A percentile compares a stretch with the other conserved stretches of the same genome.
Evolutionary conservation across 2,888 invertebrate genomes (phyloP).

Genomic region (Aleiodes alternator): DNA sequence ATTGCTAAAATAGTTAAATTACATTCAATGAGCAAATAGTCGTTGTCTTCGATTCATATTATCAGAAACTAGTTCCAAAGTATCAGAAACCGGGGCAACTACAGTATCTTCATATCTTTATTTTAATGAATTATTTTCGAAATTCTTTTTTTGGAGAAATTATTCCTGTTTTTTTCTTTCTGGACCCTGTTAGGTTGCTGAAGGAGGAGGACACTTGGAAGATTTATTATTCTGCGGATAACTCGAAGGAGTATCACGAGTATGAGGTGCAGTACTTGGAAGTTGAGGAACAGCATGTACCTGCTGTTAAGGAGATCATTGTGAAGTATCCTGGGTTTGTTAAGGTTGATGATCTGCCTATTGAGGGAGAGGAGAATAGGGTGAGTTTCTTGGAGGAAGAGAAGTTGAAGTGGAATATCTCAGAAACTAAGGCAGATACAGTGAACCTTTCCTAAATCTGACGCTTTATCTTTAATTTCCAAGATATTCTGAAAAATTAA

Average conservation of each 20-base stretch:
- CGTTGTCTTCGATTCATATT: too few relatives aligned
- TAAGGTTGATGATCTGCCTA: conserved; percentile 83
- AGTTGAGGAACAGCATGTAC: conserved; percentile 82
- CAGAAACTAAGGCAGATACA: too few relatives aligned
- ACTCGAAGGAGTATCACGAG: conserved; percentile 90
- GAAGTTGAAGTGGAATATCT: neutral
- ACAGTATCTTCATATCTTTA: too few relatives aligned
- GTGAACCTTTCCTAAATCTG: too few relatives aligned
- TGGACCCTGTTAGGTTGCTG: conserved; percentile 77
- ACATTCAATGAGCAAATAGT: too few relatives aligned
- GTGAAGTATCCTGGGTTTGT: conserved; percentile 87
- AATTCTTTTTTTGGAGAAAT: too few relatives aligned
- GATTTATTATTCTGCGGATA: conserved; percentile 90
- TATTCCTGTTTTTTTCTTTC: too few relatives aligned
- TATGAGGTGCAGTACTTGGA: conserved; percentile 87
- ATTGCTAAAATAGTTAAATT: too few relatives aligned
- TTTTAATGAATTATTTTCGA: too few relatives aligned
- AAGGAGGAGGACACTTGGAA: conserved; percentile 80
- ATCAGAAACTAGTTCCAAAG: too few relatives aligned
- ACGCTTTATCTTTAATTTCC: too few relatives aligned
- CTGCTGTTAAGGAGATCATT: conserved; percentile 84
- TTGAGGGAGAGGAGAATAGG: conserved; percentile 81
- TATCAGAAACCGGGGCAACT: too few relatives aligned
- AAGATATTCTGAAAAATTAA: conserved; percentile 10
- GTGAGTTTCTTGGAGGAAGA: conserved; percentile 70